Conservation (phyloP, 2,888 invertebrate genomes). For the Erpobdella octoculata region DNA sequence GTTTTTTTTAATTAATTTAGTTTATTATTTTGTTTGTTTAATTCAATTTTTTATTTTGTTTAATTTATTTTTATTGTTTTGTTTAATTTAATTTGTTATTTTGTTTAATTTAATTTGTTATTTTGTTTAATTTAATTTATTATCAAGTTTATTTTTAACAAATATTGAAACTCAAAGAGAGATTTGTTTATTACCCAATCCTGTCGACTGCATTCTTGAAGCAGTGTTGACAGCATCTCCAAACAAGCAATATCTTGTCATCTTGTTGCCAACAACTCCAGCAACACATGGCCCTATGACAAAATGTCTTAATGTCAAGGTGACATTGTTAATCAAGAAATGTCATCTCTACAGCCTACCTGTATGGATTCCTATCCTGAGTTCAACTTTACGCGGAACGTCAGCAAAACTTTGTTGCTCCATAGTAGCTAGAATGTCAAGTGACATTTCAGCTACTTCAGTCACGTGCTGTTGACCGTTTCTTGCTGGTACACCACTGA, state of each 20-base stretch:
- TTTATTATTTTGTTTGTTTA: neutral
- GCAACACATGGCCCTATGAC: conserved; percentile 22
- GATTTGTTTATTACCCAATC: neutral
- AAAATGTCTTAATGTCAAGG: too few relatives aligned
- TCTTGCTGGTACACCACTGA: conserved; percentile 30
- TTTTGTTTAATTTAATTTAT: too few relatives aligned
- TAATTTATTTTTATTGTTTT: too few relatives aligned
- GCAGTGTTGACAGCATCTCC: conserved; percentile 17
- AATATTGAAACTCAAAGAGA: too few relatives aligned
- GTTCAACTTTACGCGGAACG: conserved; percentile 20
- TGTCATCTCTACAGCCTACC: conserved; percentile 26
- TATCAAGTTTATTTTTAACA: too few relatives aligned
- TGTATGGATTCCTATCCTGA: conserved; percentile 31
- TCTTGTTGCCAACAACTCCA: conserved; percentile 26
- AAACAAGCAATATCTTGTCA: conserved; percentile 24
- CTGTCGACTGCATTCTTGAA: conserved; percentile 11
- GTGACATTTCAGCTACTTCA: conserved; percentile 30
- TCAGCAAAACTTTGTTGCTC: conserved; percentile 19
- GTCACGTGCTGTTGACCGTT: conserved; percentile 31
- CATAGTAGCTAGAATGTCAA: conserved; percentile 26
- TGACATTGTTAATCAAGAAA: too few relatives aligned
- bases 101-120: too few relatives aligned
- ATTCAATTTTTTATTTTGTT: too few relatives aligned
- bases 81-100: too few relatives aligned
- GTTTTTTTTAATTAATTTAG: neutral